A percentile compares a stretch with the other conserved stretches of the same genome.
These are phyloP conservation scores for Anthopleura sola DNA, from an alignment of 64 coral and sea anemone genomes.

Conservation along the genomic window DNA sequence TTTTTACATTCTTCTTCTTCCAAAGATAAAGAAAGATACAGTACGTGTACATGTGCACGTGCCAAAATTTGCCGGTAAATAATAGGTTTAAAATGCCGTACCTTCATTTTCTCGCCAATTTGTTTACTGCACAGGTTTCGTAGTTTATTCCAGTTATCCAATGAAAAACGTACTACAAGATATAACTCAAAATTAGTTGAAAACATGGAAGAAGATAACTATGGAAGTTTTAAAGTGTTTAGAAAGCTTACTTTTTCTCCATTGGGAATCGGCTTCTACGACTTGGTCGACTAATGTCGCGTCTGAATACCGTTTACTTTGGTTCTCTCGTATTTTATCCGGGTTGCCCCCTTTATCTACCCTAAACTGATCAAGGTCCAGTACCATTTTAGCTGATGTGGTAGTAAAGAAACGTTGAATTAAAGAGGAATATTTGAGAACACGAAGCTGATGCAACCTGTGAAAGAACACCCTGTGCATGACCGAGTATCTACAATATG, in stretches of 20 bases:
- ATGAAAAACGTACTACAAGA: slow-evolving; percentile 73
- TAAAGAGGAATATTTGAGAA: slow-evolving; percentile 6
- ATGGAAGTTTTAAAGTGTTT: background rate
- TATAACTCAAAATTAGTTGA: background rate
- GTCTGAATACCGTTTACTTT: slow-evolving; percentile 97
- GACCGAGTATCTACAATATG: background rate
- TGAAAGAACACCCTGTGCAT: slow-evolving; percentile 8
- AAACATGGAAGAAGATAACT: background rate
- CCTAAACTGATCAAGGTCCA: slow-evolving; percentile 91
- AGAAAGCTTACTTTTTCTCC: slow-evolving; percentile 86
- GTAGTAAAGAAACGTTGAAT: slow-evolving; percentile 49
- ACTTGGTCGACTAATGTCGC: slow-evolving; percentile 85
- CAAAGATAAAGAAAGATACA: no score
- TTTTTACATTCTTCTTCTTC: background rate
- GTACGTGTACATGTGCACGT: background rate
- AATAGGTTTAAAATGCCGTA: background rate
- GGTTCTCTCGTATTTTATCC: slow-evolving; percentile 97
- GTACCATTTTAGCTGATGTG: slow-evolving; percentile 79
- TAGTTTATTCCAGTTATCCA: slow-evolving; percentile 98
- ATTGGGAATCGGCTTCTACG: slow-evolving; percentile 85
- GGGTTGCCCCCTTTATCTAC: slow-evolving; percentile 89
- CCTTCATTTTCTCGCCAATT: slow-evolving; percentile 99
- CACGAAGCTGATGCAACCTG: slow-evolving; percentile 92
- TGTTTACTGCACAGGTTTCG: slow-evolving; percentile 98
- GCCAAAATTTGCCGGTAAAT: background rate